Base-by-base conservation (phyloP, 2,888 invertebrate species). In the Elegia similella region DNA sequence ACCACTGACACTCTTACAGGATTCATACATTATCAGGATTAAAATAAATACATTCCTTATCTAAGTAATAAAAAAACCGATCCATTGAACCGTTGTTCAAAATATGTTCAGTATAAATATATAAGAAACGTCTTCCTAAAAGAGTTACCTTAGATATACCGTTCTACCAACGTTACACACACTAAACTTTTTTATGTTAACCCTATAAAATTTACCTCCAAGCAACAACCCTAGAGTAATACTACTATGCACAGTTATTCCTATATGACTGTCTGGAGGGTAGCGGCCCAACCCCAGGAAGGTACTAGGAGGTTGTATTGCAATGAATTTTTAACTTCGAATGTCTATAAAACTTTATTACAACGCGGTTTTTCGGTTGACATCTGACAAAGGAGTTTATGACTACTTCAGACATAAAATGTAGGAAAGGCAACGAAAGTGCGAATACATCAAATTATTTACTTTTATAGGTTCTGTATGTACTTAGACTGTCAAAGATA, bases 291-390 rank as follows among this genome's bases (percentile, higher is more conserved):
- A n/a, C 38, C 16, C 8, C 5, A 17, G 46, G 23, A 23, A 46
- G 29, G 46, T 48, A 17, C 46, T 46, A 12, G 5, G 8, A 32
- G 12, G 50, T 17, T 10, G 8, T 48, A 46, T 17, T 32, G 0
- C 12, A 53, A 54, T 43, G 15, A 43, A 54, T 43, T 43, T 54
- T 54, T 42, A 44, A 54, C 15, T n/a, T 30, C 42, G 16, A 54
- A 54, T 15, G 29, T 23, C 29, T 13, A 38, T 55, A 56, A 56
- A 56, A 55, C n/a, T 47, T 48, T 48, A 56, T 50, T 42, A 42
- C 47, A 16, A 29, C 23, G 23, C 29, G 8, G n/a, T 34, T 46
- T 46, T 29, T 54, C 13, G 17, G 34, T 32, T 46, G 12, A 34
- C 38, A 30, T 47, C 47, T 47, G 42, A 42, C 42, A 55, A 55